Base-by-base conservation (phyloP, 2,888 invertebrate genomes). In the Ectobius pallidus region DNA sequence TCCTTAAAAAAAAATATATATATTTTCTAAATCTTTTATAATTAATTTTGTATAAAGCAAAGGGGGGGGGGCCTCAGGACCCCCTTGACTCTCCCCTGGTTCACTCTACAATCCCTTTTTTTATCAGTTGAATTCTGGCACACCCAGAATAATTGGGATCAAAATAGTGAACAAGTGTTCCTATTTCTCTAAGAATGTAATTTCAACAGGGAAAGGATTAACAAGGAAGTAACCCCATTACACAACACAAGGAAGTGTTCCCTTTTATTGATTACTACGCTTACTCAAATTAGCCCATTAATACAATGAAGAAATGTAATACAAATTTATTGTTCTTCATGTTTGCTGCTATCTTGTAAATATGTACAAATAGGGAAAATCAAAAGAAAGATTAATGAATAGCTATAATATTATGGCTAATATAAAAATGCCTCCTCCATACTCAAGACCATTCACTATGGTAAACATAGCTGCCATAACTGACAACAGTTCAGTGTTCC, bases 301-400 rank as follows among this genome's bases (percentile, higher is more conserved):
- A 61, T 20, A 39, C 34, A 25, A 16, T 63, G 25, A 39, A 42
- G 6, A 63, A 16, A 14, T 22, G 32, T 34, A 20, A 62, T 22
- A 62, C 34, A 34, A 34, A 18, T 62, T 62, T 34, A n/a, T 63
- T 32, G n/a, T 18, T 20, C n/a, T n/a, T n/a, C n/a, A n/a, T n/a
- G n/a, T 16, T 22, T 22, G 34, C 22, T 63, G 34, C 18, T 42
- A 18, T 3, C 20, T 16, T 63, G 63, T 63, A 63, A 63, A 63
- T 63, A 63, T 63, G 14, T 63, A 63, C 63, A 63, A 63, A 63
- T 42, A 22, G 32, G 18, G n/a, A 42, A 11, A n/a, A 63, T 32
- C 1, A 6, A 14, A 63, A 22, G 42, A 16, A 22, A 42, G 22
- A 42, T 42, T 52, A 52, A 52, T 49, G 20, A 49, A 49, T 49